Evolutionary conservation across 2,797 vertebrate species (phyloP).

Genomic region (Sebastes steindachneri): DNA sequence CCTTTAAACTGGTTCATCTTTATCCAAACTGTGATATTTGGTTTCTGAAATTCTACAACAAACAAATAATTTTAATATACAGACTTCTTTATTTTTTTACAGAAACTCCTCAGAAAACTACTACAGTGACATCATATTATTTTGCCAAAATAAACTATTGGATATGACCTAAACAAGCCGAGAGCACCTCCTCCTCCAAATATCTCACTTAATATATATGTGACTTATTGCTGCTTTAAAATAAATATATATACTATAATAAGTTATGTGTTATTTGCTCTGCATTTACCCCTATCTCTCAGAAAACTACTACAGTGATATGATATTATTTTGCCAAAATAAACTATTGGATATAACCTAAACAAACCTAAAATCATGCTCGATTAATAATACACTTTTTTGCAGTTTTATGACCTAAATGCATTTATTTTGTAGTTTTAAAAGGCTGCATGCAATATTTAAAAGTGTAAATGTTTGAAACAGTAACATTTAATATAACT

Average conservation of each 20-base stretch:
- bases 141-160: neutral
- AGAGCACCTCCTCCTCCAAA: neutral
- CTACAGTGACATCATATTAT: neutral
- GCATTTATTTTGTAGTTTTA: neutral
- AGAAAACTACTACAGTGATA: too few species aligned
- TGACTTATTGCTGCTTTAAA: constrained; percentile 17
- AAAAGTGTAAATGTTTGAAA: neutral
- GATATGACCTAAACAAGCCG: neutral
- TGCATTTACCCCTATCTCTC: neutral
- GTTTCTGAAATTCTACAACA: neutral
- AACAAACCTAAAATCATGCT: neutral
- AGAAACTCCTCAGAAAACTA: neutral
- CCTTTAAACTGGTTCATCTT: neutral
- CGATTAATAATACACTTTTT: neutral
- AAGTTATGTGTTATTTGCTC: neutral
- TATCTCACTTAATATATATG: constrained; percentile 12
- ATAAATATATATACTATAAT: constrained; percentile 2
- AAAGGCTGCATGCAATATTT: neutral
- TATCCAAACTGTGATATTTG: neutral
- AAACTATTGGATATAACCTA: neutral
- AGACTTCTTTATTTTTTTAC: neutral
- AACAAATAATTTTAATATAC: neutral
- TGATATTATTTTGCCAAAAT: neutral
- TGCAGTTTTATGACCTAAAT: neutral
- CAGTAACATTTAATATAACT: neutral